Base-by-base conservation (phyloP, 2,888 invertebrate species). In the Galeopsomyia nigrocyanea region DNA sequence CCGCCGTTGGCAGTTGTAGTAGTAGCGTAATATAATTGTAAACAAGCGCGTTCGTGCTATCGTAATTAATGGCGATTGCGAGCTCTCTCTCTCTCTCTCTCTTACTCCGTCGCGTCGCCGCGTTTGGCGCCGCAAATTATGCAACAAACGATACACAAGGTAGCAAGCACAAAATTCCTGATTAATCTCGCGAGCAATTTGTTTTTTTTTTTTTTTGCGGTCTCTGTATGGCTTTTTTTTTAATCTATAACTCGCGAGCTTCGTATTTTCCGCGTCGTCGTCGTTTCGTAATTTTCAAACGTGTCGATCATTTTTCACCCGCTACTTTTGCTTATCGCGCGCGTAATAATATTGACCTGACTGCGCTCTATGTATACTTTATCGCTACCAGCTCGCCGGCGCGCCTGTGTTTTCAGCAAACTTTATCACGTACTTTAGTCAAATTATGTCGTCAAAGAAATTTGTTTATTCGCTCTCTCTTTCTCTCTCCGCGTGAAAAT, bases 11-110 rank as follows among this genome's bases (percentile, higher is more conserved):
- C 77, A 3, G 39, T 39, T 39, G 39, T 10, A 10, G 3, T 26
- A 76, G 77, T 79, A 79, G 78, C 68, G 65, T 64, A 62, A 75
- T 39, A 76, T 78, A 78, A 82, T 82, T 81, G 79, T 80, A 82
- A 82, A 82, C 81, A 80, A 81, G 79, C 78, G 60, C 64, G 74
- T 77, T 76, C 78, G 74, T 63, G 73, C 79, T 81, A 82, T 82
- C 81, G 78, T 81, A 82, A 83, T 83, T 82, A 83, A 83, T 82
- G 81, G 80, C 81, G 82, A 82, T 81, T 80, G 79, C 79, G 13
- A 26, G 26, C 26, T 26, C 26, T 26, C 26, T 26, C 26, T 26
- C 26, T 26, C 26, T 26, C 26, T 26, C 26, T 26, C 26, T 26
- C 26, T 26, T 5, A 3, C 26, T 5, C 26, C 39, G 7, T 10